Evolutionary conservation across 1,140 invertebrate species (phyloP).

Genomic region (Drosophila fuyamai): DNA sequence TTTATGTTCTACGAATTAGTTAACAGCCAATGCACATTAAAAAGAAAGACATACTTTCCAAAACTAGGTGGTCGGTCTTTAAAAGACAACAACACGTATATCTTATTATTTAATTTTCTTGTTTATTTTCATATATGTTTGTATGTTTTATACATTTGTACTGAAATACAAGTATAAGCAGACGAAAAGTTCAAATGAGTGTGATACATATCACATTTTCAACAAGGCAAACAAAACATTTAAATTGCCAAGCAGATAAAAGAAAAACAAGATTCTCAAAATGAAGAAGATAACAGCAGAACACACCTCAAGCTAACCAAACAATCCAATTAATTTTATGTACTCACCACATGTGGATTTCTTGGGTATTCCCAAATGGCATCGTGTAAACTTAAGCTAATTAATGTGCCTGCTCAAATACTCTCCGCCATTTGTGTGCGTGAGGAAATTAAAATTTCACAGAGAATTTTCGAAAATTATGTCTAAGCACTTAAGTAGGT

Average conservation of each 20-base stretch:
- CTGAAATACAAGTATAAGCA: too few relatives aligned
- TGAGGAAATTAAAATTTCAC: constrained; percentile 33
- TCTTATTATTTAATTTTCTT: not conserved
- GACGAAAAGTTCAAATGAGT: too few relatives aligned
- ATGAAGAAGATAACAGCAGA: not conserved
- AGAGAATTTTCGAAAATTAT: constrained; percentile 39
- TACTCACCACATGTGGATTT: constrained; percentile 3
- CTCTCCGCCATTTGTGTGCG: constrained; percentile 19
- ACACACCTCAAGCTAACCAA: constrained; percentile 6
- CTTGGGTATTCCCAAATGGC: constrained; percentile 13
- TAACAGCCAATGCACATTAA: constrained; percentile 5
- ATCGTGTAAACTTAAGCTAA: constrained; percentile 26
- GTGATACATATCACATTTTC: not conserved
- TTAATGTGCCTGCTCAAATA: constrained; percentile 31
- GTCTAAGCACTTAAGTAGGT: constrained; percentile 47
- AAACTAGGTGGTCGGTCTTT: too few relatives aligned
- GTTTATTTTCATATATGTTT: too few relatives aligned
- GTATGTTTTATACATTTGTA: too few relatives aligned
- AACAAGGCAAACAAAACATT: not conserved
- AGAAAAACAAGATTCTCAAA: not conserved
- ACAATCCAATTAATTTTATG: constrained; percentile 35
- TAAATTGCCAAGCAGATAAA: constrained; percentile 1
- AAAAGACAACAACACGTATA: not conserved
- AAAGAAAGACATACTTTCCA: not conserved
- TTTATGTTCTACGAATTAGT: constrained; percentile 1